Evolutionary conservation across 1,140 invertebrate genomes (phyloP).

Genomic region (Bombus consobrinus): DNA sequence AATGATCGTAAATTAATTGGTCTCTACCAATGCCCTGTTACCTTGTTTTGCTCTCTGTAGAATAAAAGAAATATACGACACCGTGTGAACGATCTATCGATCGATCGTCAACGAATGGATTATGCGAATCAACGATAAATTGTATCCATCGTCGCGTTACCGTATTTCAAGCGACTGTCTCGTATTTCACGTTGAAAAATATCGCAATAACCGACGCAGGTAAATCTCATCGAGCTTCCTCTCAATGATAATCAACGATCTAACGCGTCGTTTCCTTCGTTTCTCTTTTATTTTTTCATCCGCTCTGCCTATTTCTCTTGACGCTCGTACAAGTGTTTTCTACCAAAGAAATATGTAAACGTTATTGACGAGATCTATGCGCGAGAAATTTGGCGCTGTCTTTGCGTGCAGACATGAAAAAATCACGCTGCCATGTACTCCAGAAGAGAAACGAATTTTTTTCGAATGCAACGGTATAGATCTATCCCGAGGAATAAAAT

Average conservation of each 20-base stretch:
- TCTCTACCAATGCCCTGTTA: not conserved
- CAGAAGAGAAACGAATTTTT: not conserved
- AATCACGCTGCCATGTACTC: not conserved
- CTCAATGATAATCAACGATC: not conserved
- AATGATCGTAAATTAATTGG: not conserved
- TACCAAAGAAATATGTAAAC: not conserved
- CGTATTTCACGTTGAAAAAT: not conserved
- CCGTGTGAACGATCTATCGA: not conserved
- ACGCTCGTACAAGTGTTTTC: not conserved
- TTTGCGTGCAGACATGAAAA: not conserved
- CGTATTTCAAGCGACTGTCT: not conserved
- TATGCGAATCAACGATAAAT: not conserved
- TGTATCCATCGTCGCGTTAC: not conserved
- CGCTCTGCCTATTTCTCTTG: not conserved
- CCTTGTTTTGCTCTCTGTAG: not conserved
- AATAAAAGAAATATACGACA: not conserved
- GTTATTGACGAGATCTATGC: slow-evolving; percentile 6
- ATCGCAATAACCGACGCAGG: not conserved
- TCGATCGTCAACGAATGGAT: not conserved
- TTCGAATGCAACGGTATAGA: not conserved
- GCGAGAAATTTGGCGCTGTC: slow-evolving; percentile 6
- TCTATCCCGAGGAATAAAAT: slow-evolving; percentile 1
- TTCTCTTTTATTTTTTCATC: not conserved
- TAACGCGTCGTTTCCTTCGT: not conserved
- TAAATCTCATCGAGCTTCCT: not conserved